Percentiles rank a stretch among this genome's conserved stretches.
phyloP scores from a whole-genome alignment of 23 tunicate genomes.

The Trididemnum miniatum region DNA sequence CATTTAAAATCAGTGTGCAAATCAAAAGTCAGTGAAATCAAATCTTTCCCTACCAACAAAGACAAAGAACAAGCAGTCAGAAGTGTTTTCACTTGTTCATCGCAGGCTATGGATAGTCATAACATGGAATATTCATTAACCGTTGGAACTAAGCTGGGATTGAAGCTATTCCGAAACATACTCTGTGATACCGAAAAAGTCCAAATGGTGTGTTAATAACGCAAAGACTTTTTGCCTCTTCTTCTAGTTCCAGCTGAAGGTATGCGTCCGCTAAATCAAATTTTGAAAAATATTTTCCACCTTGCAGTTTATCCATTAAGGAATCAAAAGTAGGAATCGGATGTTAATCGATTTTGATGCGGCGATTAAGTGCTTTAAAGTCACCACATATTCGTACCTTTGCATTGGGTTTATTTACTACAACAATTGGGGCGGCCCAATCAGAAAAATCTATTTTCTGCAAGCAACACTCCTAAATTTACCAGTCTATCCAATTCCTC shows the following conservation, averaged over 20 bases:
- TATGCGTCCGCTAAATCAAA: constrained; percentile 36
- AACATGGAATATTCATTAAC: too few species aligned
- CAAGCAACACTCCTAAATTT: background rate
- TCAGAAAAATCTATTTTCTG: background rate
- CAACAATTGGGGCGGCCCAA: constrained; percentile 31
- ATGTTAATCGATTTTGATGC: constrained; percentile 7
- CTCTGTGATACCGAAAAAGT: background rate
- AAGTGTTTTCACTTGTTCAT: too few species aligned
- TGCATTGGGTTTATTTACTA: constrained; percentile 8
- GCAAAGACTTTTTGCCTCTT: background rate
- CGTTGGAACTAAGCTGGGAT: constrained; percentile 24
- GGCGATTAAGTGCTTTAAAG: constrained; percentile 23
- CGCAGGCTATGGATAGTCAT: too few species aligned
- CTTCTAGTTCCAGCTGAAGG: constrained; percentile 17
- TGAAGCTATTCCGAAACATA: constrained; percentile 26
- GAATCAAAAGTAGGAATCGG: constrained; percentile 13
- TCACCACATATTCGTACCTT: constrained; percentile 13
- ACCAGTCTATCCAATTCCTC: constrained; percentile 10
- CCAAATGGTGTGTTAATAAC: constrained; percentile 20
- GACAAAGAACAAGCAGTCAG: too few species aligned
- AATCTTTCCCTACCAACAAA: too few species aligned
- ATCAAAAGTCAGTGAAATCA: too few species aligned
- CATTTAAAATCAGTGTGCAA: too few species aligned
- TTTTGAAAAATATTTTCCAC: background rate
- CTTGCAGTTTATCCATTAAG: constrained; percentile 7